Conservation (phyloP, 2,888 invertebrate genomes). For the Tinea semifulvella region DNA sequence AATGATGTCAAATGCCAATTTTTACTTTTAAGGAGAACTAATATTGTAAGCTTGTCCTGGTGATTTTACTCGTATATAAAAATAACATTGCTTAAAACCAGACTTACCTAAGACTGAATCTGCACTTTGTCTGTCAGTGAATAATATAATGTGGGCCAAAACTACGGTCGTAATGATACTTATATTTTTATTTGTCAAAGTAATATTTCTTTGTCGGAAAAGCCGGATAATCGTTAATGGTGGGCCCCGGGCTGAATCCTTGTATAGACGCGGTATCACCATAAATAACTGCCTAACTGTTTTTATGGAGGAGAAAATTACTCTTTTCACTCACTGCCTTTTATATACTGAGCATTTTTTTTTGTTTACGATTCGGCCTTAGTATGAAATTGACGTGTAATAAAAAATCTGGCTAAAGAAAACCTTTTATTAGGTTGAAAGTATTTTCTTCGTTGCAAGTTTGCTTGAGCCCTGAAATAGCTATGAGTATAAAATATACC, state of each 20-base stretch:
- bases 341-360: conserved; percentile 42
- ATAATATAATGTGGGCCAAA: no score
- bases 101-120: no score
- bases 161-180: no score
- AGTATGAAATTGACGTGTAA: conserved; percentile 13
- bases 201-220: conserved; percentile 55
- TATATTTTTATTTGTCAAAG: conserved; percentile 60
- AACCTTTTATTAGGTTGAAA: conserved; percentile 13
- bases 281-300: conserved; percentile 63
- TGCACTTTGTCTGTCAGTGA: no score
- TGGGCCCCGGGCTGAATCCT: conserved; percentile 53
- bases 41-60: no score
- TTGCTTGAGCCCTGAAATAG: no score
- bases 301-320: conserved; percentile 55
- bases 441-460: no score
- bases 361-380: conserved; percentile 38
- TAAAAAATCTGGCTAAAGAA: conserved; percentile 13
- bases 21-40: no score
- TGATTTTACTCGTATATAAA: no score
- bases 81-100: no score
- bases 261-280: conserved; percentile 62
- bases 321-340: conserved; percentile 44
- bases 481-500: no score
- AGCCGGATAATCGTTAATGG: conserved; percentile 59
- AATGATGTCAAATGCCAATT: no score